Percentiles rank a stretch among this genome's conserved stretches.
Evolutionary conservation across 2,888 invertebrate genomes (phyloP).

Genomic region (Terebella lapidaria): DNA sequence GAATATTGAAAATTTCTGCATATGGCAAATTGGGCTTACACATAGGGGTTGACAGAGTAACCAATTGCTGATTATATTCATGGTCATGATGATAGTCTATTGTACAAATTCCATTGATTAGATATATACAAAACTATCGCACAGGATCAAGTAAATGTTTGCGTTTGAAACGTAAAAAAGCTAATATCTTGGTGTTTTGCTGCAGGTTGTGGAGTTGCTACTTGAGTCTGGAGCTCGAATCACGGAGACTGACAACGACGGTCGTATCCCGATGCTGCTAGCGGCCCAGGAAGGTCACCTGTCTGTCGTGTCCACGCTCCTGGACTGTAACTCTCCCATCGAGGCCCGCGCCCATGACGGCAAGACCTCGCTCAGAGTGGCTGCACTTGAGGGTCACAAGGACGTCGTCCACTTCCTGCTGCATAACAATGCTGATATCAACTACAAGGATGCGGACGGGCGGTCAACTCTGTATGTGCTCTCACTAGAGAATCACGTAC

Average conservation of each 20-base stretch:
- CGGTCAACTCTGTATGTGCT: slow-evolving; percentile 86
- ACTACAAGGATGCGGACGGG: slow-evolving; percentile 86
- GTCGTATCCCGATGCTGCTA: slow-evolving; percentile 59
- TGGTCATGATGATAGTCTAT: too few species aligned
- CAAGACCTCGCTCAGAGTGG: slow-evolving; percentile 61
- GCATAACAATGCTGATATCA: slow-evolving; percentile 69
- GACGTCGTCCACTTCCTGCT: slow-evolving; percentile 66
- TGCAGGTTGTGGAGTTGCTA: slow-evolving; percentile 56
- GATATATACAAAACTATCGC: too few species aligned
- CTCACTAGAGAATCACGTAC: slow-evolving; percentile 57
- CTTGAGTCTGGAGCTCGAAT: slow-evolving; percentile 54
- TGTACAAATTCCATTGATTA: too few species aligned
- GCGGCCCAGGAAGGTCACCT: slow-evolving; percentile 67
- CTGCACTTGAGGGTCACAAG: slow-evolving; percentile 68
- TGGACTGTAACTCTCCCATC: slow-evolving; percentile 31
- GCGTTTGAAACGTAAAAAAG: too few species aligned
- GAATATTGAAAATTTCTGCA: too few species aligned
- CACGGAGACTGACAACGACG: slow-evolving; percentile 56
- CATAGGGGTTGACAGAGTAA: too few species aligned
- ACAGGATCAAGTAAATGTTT: too few species aligned
- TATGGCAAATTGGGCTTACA: too few species aligned
- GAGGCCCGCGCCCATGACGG: slow-evolving; percentile 69
- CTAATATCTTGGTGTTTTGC: too few species aligned
- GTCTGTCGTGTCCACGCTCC: slow-evolving; percentile 19
- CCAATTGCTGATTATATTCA: too few species aligned